Evolutionary conservation across 2,113 vertebrate genomes (phyloP).

Genomic region (Cochlearius cochlearius): DNA sequence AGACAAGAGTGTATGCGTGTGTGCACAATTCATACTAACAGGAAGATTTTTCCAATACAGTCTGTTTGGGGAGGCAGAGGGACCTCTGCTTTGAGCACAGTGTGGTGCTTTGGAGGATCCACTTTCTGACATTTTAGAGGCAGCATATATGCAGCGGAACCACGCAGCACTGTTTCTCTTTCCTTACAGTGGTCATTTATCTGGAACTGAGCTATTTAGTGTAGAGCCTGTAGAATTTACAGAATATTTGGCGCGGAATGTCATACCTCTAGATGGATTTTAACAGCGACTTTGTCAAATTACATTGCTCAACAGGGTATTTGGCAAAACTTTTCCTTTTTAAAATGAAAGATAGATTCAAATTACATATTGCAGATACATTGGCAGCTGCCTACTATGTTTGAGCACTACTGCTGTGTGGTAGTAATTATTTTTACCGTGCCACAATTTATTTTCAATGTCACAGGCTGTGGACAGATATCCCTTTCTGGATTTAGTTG

Average conservation of each 20-base stretch:
- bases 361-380: not conserved
- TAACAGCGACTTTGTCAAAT: not conserved
- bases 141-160: not conserved
- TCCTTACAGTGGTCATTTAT: not conserved
- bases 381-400: not conserved
- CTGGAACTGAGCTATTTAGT: not conserved
- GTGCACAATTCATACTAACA: not conserved
- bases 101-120: not conserved
- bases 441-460: not conserved
- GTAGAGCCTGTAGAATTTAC: not conserved
- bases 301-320: not conserved
- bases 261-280: not conserved
- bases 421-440: conserved; percentile 16
- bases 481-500: not conserved
- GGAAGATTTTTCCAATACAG: not conserved
- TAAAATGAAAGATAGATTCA: not conserved
- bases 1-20: not conserved
- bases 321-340: not conserved
- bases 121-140: not conserved
- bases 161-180: not conserved
- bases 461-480: not conserved
- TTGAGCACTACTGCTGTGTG: not conserved
- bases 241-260: not conserved
- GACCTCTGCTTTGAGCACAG: not conserved
- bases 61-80: not conserved